These are phyloP conservation scores for Chloroclystis v-ata DNA, from an alignment of 2,888 invertebrate species.

Conservation along the genomic window DNA sequence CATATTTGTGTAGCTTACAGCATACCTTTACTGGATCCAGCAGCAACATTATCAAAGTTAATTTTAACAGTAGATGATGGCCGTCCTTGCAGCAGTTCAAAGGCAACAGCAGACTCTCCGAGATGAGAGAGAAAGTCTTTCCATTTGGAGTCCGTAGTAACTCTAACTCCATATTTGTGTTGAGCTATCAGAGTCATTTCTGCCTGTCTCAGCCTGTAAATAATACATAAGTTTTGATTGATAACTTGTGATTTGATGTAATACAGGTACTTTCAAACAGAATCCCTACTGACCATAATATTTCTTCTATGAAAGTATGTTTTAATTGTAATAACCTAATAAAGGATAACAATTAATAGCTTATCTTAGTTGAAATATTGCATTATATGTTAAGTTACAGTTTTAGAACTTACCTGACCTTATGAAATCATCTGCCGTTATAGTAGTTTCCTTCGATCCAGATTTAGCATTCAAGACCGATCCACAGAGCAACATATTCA, in stretches of 20 bases:
- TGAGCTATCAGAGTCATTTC: constrained; percentile 83
- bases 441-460: constrained; percentile 69
- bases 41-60: constrained; percentile 56
- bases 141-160: constrained; percentile 68
- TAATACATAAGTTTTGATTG: too few species aligned
- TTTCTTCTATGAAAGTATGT: too few species aligned
- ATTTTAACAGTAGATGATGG: constrained; percentile 79
- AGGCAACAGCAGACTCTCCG: constrained; percentile 81
- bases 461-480: constrained; percentile 77
- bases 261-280: too few species aligned
- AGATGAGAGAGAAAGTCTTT: constrained; percentile 77
- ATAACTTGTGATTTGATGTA: too few species aligned
- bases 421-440: constrained; percentile 73
- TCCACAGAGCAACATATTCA: constrained; percentile 71
- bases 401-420: constrained; percentile 47
- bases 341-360: too few species aligned
- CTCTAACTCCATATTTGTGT: constrained; percentile 81
- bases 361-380: too few species aligned
- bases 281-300: too few species aligned
- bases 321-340: too few species aligned
- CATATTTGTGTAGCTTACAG: too few species aligned
- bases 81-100: constrained; percentile 83
- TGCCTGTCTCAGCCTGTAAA: constrained; percentile 75
- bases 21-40: constrained; percentile 77
- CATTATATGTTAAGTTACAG: too few species aligned